These are phyloP conservation scores for Tachycineta bicolor DNA, from an alignment of 2,113 vertebrate species.

Conservation along the genomic window DNA sequence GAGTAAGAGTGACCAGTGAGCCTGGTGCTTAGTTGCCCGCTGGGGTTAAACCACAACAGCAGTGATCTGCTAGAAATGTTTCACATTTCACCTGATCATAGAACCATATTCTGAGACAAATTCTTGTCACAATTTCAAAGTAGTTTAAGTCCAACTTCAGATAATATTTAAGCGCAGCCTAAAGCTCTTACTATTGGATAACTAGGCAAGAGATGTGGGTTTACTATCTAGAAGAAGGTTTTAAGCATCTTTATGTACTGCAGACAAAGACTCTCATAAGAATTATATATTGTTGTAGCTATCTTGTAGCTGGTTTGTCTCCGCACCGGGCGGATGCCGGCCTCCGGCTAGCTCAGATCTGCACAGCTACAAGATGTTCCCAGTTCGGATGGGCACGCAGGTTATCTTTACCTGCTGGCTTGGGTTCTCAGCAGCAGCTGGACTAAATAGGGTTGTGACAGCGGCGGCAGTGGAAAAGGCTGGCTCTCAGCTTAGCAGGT, in stretches of 20 bases:
- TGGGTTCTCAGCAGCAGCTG: too few species aligned
- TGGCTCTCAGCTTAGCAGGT: too few species aligned
- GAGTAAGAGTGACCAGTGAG: background rate
- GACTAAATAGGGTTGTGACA: too few species aligned
- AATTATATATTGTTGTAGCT: background rate
- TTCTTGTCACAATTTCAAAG: background rate
- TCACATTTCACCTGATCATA: background rate
- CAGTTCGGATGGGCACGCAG: too few species aligned
- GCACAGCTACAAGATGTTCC: too few species aligned
- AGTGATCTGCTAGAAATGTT: background rate
- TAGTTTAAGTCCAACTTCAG: background rate
- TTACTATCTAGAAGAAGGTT: background rate
- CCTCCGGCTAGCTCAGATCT: too few species aligned
- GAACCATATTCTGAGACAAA: background rate
- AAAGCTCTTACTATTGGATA: background rate
- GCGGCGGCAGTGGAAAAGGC: too few species aligned
- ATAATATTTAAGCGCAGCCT: background rate
- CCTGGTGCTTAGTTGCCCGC: background rate
- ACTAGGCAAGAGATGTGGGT: background rate
- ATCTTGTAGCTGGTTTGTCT: too few species aligned
- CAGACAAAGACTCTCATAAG: background rate
- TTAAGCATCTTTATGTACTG: background rate
- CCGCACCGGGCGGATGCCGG: too few species aligned
- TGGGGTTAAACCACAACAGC: background rate
- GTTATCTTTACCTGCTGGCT: too few species aligned